A percentile compares a stretch with the other conserved stretches of the same genome.
Evolutionary conservation across 2,113 vertebrate genomes (phyloP).

Genomic region (Amphilophus citrinellus): DNA sequence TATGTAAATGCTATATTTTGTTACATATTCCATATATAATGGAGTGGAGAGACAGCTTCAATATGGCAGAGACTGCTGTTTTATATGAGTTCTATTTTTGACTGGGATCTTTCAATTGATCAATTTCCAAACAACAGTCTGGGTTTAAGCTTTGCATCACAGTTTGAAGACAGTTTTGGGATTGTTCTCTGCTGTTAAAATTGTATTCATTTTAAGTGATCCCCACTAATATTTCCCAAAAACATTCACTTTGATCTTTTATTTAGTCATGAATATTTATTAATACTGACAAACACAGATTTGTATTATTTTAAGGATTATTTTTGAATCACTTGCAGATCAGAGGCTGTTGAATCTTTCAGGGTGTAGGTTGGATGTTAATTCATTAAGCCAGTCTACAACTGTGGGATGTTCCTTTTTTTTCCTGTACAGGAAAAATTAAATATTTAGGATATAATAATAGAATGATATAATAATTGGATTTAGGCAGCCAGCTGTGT

Average conservation of each 20-base stretch:
- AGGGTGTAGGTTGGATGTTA: conserved; percentile 2
- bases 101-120: not conserved
- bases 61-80: not conserved
- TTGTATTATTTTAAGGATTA: not conserved
- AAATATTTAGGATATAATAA: conserved; percentile 22
- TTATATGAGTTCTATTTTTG: too few relatives aligned
- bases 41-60: not conserved
- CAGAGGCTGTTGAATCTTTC: not conserved
- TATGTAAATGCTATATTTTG: not conserved
- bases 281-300: not conserved
- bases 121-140: not conserved
- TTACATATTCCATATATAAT: not conserved
- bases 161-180: not conserved
- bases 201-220: not conserved
- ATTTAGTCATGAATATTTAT: not conserved
- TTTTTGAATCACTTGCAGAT: not conserved
- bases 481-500: conserved; percentile 47
- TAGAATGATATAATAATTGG: conserved; percentile 31
- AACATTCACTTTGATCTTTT: not conserved
- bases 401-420: conserved; percentile 4
- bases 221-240: not conserved
- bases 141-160: not conserved
- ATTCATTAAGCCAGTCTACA: conserved; percentile 26
- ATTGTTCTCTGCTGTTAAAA: not conserved
- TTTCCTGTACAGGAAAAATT: not conserved